Evolutionary conservation across 2,888 invertebrate genomes (phyloP).

Genomic region (Hemistola chrysoprasaria): DNA sequence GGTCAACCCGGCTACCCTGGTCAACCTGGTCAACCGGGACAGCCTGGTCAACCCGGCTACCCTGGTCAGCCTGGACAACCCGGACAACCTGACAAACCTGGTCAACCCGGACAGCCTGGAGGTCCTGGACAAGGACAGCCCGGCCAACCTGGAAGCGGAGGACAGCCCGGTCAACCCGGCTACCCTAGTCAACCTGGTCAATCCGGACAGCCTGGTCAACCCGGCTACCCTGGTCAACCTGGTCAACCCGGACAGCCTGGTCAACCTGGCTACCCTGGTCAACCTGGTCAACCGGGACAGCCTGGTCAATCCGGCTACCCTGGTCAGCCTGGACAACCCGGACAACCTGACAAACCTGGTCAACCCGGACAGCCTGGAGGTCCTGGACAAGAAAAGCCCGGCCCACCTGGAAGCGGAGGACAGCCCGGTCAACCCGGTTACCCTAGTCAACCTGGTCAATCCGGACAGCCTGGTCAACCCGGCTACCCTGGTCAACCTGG

Average conservation of each 20-base stretch:
- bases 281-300: constrained; percentile 19
- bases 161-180: too few relatives aligned
- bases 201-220: constrained; percentile 38
- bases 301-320: constrained; percentile 35
- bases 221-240: constrained; percentile 35
- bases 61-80: constrained; percentile 22
- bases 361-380: constrained; percentile 22
- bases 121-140: constrained; percentile 23
- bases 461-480: constrained; percentile 19
- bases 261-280: constrained; percentile 28
- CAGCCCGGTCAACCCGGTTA: constrained; percentile 24
- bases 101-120: constrained; percentile 27
- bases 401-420: too few relatives aligned
- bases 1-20: constrained; percentile 19
- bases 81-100: constrained; percentile 29
- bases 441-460: constrained; percentile 22
- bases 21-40: constrained; percentile 41
- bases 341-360: constrained; percentile 29
- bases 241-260: constrained; percentile 20
- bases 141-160: constrained; percentile 20
- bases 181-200: too few relatives aligned
- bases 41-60: constrained; percentile 30
- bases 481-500: too few relatives aligned
- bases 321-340: constrained; percentile 26
- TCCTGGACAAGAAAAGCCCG: too few relatives aligned